phyloP scores from a whole-genome alignment of 92 coral and sea anemone genomes.

The Palythoa heliodiscus region DNA sequence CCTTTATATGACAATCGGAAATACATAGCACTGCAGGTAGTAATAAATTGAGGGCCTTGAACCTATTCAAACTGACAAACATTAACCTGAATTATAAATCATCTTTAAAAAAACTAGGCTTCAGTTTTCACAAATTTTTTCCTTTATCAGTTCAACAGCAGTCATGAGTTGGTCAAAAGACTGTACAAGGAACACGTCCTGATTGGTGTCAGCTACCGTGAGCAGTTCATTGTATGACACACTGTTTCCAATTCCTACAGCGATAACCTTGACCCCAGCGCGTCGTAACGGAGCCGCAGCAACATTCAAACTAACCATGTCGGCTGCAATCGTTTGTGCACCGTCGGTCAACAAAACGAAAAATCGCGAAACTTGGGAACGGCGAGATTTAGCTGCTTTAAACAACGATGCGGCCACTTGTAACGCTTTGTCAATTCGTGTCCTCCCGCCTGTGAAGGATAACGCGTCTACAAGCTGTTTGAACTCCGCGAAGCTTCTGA shows the following conservation, averaged over 20 bases:
- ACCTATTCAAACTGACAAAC: too few relatives aligned
- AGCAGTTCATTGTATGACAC: conserved; percentile 24
- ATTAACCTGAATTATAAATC: too few relatives aligned
- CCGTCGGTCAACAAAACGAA: conserved; percentile 31
- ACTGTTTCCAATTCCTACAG: conserved; percentile 26
- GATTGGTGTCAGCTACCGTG: conserved; percentile 15
- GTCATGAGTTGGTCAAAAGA: conserved; percentile 36
- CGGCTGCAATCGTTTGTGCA: conserved; percentile 28
- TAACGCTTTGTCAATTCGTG: conserved; percentile 42
- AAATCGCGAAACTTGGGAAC: not conserved
- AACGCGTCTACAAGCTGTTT: not conserved
- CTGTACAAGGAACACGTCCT: conserved; percentile 38
- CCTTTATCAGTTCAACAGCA: conserved; percentile 19
- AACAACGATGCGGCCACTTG: conserved; percentile 11
- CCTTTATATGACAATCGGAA: not conserved
- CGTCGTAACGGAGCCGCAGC: conserved; percentile 29
- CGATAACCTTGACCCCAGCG: conserved; percentile 30
- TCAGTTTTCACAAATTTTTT: conserved; percentile 13
- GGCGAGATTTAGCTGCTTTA: not conserved
- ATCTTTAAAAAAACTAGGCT: conserved; percentile 3
- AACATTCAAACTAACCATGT: conserved; percentile 23
- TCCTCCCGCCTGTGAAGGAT: conserved; percentile 26
- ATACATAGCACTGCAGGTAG: not conserved
- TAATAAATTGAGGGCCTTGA: too few relatives aligned
- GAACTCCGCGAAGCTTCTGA: conserved; percentile 27